phyloP scores from a whole-genome alignment of 2,888 invertebrate genomes.

The Eupithecia subfuscata region DNA sequence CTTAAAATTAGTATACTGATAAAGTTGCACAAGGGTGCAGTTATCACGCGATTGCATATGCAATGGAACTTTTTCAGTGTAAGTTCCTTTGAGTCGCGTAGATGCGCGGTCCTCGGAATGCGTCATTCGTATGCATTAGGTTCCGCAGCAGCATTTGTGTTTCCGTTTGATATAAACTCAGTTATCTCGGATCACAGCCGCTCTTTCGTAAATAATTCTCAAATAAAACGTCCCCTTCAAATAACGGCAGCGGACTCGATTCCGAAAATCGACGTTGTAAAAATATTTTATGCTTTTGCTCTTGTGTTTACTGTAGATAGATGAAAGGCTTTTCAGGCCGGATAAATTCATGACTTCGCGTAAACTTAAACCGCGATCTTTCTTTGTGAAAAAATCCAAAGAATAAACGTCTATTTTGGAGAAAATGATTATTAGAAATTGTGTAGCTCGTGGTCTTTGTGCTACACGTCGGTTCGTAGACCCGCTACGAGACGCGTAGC shows the following conservation, averaged over 20 bases:
- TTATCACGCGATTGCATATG: not conserved
- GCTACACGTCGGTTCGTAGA: not conserved
- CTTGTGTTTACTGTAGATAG: constrained; percentile 28
- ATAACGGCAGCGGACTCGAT: constrained; percentile 41
- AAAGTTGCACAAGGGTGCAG: not conserved
- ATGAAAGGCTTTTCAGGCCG: constrained; percentile 7
- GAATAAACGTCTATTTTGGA: not conserved
- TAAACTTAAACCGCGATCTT: constrained; percentile 6
- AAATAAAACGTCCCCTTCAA: constrained; percentile 38
- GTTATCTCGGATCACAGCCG: constrained; percentile 22
- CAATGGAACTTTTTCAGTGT: not conserved
- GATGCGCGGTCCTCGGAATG: not conserved
- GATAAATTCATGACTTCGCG: constrained; percentile 10
- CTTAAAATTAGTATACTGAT: not conserved
- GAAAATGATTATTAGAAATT: not conserved
- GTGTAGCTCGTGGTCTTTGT: not conserved
- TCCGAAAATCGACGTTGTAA: constrained; percentile 42
- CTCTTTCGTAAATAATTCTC: constrained; percentile 41
- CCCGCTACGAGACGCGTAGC: not conserved
- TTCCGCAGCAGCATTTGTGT: constrained; percentile 16
- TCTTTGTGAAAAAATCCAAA: not conserved
- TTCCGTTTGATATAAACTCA: constrained; percentile 29
- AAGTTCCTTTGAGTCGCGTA: not conserved
- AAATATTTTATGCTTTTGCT: constrained; percentile 42
- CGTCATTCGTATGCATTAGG: constrained; percentile 26